Conservation (phyloP, 2,797 vertebrate species). For the Falco rusticolus region DNA sequence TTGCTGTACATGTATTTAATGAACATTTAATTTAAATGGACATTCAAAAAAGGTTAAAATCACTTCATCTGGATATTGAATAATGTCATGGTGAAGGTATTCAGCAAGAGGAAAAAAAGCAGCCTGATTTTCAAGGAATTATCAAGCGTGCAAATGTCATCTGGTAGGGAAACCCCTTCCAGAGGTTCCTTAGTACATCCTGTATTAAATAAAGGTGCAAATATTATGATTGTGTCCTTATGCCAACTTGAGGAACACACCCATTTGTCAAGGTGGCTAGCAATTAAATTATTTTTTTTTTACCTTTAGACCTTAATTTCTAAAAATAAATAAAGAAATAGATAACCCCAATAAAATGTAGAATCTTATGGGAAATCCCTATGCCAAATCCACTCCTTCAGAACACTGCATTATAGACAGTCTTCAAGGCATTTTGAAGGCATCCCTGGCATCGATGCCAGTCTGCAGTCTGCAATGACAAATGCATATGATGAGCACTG, state of each 20-base stretch:
- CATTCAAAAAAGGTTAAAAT: background rate
- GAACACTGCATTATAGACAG: background rate
- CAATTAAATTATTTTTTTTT: background rate
- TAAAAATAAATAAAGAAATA: background rate
- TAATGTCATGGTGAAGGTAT: background rate
- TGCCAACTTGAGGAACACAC: background rate
- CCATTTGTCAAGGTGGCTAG: background rate
- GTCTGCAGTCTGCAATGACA: background rate
- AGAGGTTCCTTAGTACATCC: background rate
- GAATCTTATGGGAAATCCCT: background rate
- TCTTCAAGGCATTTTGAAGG: background rate
- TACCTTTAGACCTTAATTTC: background rate
- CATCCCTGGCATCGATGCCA: background rate
- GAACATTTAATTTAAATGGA: background rate
- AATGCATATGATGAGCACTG: background rate
- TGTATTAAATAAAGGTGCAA: background rate
- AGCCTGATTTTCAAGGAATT: background rate
- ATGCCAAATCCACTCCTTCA: background rate
- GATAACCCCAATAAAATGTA: background rate
- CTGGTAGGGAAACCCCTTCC: background rate
- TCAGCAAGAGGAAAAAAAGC: background rate
- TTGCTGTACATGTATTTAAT: background rate
- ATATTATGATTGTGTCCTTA: background rate
- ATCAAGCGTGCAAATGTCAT: background rate
- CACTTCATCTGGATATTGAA: background rate